Conservation (phyloP, 2,797 vertebrate species). For the Tauraco hartlaubi region DNA sequence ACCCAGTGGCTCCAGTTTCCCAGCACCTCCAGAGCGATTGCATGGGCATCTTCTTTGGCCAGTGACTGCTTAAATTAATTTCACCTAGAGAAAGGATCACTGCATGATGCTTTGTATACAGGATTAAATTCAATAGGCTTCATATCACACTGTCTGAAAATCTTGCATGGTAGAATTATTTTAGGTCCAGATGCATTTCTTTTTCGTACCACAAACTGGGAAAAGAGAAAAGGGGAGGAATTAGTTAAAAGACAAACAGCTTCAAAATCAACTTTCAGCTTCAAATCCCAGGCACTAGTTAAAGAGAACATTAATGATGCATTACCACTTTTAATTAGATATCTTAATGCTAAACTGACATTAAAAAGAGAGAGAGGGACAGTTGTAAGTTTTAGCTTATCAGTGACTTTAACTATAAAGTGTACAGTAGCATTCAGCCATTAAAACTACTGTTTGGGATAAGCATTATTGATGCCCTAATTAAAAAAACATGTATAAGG, state of each 20-base stretch:
- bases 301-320: not conserved
- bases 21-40: not conserved
- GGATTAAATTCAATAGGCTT: not conserved
- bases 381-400: not conserved
- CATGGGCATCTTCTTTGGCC: not conserved
- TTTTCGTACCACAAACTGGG: not conserved
- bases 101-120: rapidly evolving
- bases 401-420: not conserved
- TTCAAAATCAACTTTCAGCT: not conserved
- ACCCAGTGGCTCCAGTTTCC: not conserved
- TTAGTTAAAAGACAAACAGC: not conserved
- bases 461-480: not conserved
- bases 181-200: not conserved
- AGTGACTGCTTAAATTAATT: not conserved
- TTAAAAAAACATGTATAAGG: not conserved
- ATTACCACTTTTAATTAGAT: not conserved
- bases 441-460: not conserved
- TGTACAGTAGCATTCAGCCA: not conserved
- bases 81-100: not conserved
- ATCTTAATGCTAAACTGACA: not conserved
- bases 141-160: not conserved
- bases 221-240: not conserved
- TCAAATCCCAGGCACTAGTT: not conserved
- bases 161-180: not conserved
- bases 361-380: not conserved